These are phyloP conservation scores for Tachina fera DNA, from an alignment of 2,888 invertebrate genomes.

Conservation along the genomic window DNA sequence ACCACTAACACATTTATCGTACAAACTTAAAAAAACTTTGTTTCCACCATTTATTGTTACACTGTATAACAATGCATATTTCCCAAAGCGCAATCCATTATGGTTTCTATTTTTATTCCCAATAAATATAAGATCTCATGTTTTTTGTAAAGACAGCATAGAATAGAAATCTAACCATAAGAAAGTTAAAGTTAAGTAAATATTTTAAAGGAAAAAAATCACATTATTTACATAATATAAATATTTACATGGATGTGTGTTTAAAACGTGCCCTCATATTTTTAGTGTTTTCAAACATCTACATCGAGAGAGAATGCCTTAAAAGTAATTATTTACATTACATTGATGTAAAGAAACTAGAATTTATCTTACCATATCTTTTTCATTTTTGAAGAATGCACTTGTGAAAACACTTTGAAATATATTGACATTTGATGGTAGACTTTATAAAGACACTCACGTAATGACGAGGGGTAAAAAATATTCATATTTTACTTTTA, in stretches of 20 bases:
- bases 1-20: too few relatives aligned
- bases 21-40: not conserved
- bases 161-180: conserved; percentile 21
- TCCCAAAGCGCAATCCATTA: conserved; percentile 27
- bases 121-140: conserved; percentile 47
- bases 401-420: not conserved
- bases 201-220: conserved; percentile 40
- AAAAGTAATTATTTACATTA: conserved; percentile 55
- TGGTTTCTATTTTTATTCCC: conserved; percentile 37
- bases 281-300: conserved; percentile 6
- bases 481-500: not conserved
- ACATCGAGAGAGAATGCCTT: conserved; percentile 24
- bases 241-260: conserved; percentile 18
- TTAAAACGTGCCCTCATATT: conserved; percentile 11
- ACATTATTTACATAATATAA: conserved; percentile 34
- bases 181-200: conserved; percentile 57
- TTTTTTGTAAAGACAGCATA: conserved; percentile 25
- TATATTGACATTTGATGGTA: conserved; percentile 14
- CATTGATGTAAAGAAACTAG: conserved; percentile 3
- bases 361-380: conserved; percentile 18
- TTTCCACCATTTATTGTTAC: not conserved
- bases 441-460: not conserved
- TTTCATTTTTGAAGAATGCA: conserved; percentile 6
- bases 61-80: conserved; percentile 30
- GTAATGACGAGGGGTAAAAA: not conserved